Percentiles rank a stretch among this genome's conserved stretches.
Evolutionary conservation across 2,113 vertebrate genomes (phyloP).

Genomic region (Epinephelus fuscoguttatus): DNA sequence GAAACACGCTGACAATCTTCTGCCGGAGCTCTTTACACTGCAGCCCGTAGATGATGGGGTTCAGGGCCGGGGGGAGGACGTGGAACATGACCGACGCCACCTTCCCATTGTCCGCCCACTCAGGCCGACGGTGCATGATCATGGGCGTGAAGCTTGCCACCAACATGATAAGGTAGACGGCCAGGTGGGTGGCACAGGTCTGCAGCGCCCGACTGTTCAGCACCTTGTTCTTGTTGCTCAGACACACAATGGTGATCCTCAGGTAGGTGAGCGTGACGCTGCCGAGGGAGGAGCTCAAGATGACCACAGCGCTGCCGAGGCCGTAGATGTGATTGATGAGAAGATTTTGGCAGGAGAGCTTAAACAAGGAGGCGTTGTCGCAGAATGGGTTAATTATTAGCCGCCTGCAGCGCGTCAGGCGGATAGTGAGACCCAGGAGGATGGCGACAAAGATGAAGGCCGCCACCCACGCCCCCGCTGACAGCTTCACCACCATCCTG

Average conservation of each 20-base stretch:
- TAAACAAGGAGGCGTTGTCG: constrained; percentile 71
- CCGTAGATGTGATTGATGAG: constrained; percentile 63
- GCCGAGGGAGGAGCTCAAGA: constrained; percentile 37
- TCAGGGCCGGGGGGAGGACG: constrained; percentile 45
- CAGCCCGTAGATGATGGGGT: constrained; percentile 70
- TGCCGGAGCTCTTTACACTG: constrained; percentile 64
- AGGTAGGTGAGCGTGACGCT: constrained; percentile 62
- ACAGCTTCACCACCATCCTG: constrained; percentile 57
- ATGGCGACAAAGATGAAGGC: not conserved
- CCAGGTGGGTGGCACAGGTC: constrained; percentile 69
- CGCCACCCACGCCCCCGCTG: constrained; percentile 51
- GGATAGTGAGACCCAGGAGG: constrained; percentile 44
- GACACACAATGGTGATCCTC: constrained; percentile 54
- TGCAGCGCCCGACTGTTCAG: constrained; percentile 63
- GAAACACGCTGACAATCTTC: constrained; percentile 17
- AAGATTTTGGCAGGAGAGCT: constrained; percentile 63
- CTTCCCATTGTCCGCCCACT: constrained; percentile 42
- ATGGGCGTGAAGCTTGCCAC: not conserved
- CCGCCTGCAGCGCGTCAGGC: constrained; percentile 57
- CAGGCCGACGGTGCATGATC: constrained; percentile 54
- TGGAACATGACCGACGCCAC: constrained; percentile 48
- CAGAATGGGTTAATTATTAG: constrained; percentile 60
- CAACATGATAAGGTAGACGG: constrained; percentile 60
- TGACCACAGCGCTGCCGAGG: constrained; percentile 12
- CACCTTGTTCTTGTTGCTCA: constrained; percentile 39